These are phyloP conservation scores for Ispidina lecontei DNA, from an alignment of 2,797 vertebrate genomes.

Conservation along the genomic window DNA sequence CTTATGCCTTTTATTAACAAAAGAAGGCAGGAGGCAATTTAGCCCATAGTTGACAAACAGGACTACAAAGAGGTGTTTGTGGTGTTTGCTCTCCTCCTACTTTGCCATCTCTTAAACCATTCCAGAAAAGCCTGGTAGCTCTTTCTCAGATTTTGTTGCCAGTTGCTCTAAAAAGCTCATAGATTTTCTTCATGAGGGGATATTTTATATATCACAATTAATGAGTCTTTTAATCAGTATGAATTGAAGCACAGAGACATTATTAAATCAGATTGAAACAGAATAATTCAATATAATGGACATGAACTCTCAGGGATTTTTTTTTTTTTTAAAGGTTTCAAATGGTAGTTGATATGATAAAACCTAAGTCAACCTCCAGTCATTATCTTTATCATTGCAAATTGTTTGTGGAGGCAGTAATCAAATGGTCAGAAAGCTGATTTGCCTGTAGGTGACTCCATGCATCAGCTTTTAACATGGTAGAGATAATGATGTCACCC, in stretches of 20 bases:
- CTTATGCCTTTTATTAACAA: conserved; percentile 29
- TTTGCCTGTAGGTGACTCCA: not conserved
- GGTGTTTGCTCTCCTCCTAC: not conserved
- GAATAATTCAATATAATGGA: not conserved
- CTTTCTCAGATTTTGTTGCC: not conserved
- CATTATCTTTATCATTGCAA: not conserved
- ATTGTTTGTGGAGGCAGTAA: not conserved
- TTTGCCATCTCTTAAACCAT: not conserved
- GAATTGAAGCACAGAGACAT: not conserved
- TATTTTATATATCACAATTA: not conserved
- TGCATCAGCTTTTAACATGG: not conserved
- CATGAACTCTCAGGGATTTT: not conserved
- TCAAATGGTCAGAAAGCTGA: not conserved
- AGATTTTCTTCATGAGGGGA: no score
- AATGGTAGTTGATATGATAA: not conserved
- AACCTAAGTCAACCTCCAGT: not conserved
- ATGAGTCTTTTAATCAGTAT: not conserved
- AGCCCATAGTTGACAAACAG: not conserved
- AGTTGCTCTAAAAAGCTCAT: not conserved
- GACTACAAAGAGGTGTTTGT: not conserved
- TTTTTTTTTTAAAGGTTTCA: not conserved
- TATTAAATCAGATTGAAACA: not conserved
- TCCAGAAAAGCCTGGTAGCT: not conserved
- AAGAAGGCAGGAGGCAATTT: conserved; percentile 17
- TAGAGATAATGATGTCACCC: not conserved